Base-by-base conservation (phyloP, 2,113 vertebrate species). In the Illadopsis cleaveri region DNA sequence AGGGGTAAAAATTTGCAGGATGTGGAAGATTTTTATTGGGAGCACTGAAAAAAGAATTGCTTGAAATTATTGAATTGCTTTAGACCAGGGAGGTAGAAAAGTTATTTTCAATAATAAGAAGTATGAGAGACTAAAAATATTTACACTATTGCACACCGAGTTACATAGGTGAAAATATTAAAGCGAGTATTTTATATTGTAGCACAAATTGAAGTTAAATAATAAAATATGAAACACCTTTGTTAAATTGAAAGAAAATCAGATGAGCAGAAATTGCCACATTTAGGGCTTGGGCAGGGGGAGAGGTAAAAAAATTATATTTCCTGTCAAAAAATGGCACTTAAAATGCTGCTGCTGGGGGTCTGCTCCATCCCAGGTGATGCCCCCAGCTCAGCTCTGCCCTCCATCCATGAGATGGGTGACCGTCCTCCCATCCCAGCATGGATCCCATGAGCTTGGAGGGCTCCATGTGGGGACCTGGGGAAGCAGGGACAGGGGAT, bases 351-450 rank as follows among this genome's bases (percentile, higher is more conserved):
- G 54, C 54, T 51, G 40, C 40, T 53, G 72, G n/a, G 31, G 47
- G 15, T 83, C 60, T 92, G 9, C 21, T 35, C 16, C 15, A 15
- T 72, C 45, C 9, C 44, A 40, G n/a, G 45, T 33, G 60, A 48
- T 61, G 38, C 6, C 19, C 42, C 35, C 7, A 5, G 45, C 51
- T 40, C 42, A 21, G 61, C 61, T 66, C 58, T 86, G 47, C 27
- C 18, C 17, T 65, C 31, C 3, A 0, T 28, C 80, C 4, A 0
- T 3, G 42, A 50, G 35, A 16, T 0, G 6, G 68, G 51, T 0
- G 10, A 69, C 45, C 25, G 38, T 64, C 48, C 5, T 66, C n/a
- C 25, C 38, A 18, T 33, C 56, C 3, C n/a, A 37, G 51, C 64
- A 7, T 1, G 6, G 79, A 75, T 11, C 31, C 27, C 47, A 3